Evolutionary conservation across 1,140 invertebrate genomes (phyloP).

Genomic region (Whitmania pigra): DNA sequence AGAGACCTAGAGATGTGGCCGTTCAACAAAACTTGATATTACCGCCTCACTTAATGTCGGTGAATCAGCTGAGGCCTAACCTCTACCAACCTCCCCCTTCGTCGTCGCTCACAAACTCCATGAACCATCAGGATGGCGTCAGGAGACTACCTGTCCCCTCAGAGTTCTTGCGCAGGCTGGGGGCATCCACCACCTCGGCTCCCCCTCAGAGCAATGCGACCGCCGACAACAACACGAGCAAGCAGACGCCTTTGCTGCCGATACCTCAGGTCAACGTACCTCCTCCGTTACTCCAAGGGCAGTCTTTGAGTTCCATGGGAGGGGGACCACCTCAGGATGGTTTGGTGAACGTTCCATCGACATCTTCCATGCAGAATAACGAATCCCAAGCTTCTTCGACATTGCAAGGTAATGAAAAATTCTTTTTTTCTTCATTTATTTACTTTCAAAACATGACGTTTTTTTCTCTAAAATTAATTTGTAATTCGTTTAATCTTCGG

Average conservation of each 20-base stretch:
- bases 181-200: no score
- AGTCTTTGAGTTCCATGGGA: background rate
- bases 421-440: background rate
- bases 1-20: no score
- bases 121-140: background rate
- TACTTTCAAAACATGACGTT: background rate
- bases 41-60: background rate
- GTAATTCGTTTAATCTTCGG: no score
- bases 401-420: background rate
- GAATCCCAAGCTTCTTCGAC: background rate
- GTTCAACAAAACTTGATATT: background rate
- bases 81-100: background rate
- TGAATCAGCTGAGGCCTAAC: background rate
- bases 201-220: background rate
- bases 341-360: background rate
- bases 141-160: background rate
- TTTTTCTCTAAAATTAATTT: no score
- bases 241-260: background rate
- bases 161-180: background rate
- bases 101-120: background rate
- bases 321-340: background rate
- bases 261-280: background rate
- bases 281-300: background rate
- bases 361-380: background rate
- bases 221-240: background rate